Percentiles rank a stretch among this genome's conserved stretches.
phyloP scores from a whole-genome alignment of 1,140 invertebrate genomes.

The Ceratoteleas bidentatus region DNA sequence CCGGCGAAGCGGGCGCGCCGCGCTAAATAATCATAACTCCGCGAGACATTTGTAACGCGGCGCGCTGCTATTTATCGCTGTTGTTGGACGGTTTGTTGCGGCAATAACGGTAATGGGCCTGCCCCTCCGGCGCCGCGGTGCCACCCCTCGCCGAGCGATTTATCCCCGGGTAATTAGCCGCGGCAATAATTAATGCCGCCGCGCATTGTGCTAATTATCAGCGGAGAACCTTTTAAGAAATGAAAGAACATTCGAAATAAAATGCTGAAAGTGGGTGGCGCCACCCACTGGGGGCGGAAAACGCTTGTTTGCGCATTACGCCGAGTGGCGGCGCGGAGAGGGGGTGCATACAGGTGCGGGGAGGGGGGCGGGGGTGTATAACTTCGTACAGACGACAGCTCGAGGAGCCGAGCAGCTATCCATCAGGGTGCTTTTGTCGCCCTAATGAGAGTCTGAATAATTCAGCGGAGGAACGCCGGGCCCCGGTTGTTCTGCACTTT shows the following conservation, averaged over 20 bases:
- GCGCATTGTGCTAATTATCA: slow-evolving; percentile 82
- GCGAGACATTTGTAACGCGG: slow-evolving; percentile 78
- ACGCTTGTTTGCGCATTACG: slow-evolving; percentile 63
- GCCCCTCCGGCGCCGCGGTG: slow-evolving; percentile 54
- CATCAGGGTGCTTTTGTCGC: slow-evolving; percentile 82
- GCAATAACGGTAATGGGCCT: slow-evolving; percentile 81
- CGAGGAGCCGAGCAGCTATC: slow-evolving; percentile 79
- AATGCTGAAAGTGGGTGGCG: slow-evolving; percentile 77
- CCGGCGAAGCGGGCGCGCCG: slow-evolving; percentile 46
- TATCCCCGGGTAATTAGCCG: slow-evolving; percentile 81
- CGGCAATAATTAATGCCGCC: slow-evolving; percentile 82
- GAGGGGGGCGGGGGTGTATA: slow-evolving; percentile 52
- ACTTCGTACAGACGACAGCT: slow-evolving; percentile 71
- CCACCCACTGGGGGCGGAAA: slow-evolving; percentile 24
- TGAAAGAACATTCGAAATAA: slow-evolving; percentile 83
- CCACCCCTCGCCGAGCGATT: slow-evolving; percentile 76
- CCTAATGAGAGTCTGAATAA: slow-evolving; percentile 83
- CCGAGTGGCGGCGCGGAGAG: slow-evolving; percentile 47
- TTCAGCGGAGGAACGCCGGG: slow-evolving; percentile 75
- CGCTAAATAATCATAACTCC: slow-evolving; percentile 78
- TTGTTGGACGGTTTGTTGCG: slow-evolving; percentile 80
- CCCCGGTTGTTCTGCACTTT: slow-evolving; percentile 59
- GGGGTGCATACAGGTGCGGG: slow-evolving; percentile 55
- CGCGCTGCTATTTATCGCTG: slow-evolving; percentile 79
- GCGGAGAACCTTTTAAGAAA: slow-evolving; percentile 83